Conservation (phyloP, 2,113 vertebrate species). For the Pterocles gutturalis region DNA sequence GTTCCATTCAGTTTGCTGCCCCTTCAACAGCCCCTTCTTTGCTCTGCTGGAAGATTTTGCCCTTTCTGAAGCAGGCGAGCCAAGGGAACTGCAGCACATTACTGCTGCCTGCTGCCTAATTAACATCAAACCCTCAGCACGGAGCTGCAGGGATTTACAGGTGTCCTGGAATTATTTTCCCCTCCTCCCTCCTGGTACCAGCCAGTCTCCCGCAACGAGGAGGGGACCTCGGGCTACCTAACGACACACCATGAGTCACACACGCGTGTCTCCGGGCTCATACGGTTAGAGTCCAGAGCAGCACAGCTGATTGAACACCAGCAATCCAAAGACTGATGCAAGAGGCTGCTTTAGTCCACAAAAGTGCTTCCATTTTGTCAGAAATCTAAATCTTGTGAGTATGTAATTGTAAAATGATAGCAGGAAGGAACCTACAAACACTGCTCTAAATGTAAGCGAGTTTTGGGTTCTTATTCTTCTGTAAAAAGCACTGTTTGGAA, state of each 20-base stretch:
- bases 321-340: constrained; percentile 3
- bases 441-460: neutral
- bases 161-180: constrained; percentile 62
- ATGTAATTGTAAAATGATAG: neutral
- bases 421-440: neutral
- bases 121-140: constrained; percentile 74
- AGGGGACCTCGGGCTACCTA: constrained; percentile 61
- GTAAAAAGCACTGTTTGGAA: neutral
- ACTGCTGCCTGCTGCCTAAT: constrained; percentile 74
- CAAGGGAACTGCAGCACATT: constrained; percentile 65
- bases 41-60: constrained; percentile 70
- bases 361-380: constrained; percentile 40
- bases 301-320: neutral
- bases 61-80: constrained; percentile 66
- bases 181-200: neutral
- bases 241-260: constrained; percentile 15
- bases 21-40: constrained; percentile 64
- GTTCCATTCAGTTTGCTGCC: constrained; percentile 71
- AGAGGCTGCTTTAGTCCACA: constrained; percentile 31
- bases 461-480: neutral
- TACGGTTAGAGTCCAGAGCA: constrained; percentile 15
- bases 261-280: neutral
- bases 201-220: constrained; percentile 45
- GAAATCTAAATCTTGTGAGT: constrained; percentile 12
- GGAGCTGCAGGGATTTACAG: constrained; percentile 75